Percentiles rank a stretch among this genome's conserved stretches.
phyloP scores from a whole-genome alignment of 2,113 vertebrate species.

The Dicentrarchus labrax region DNA sequence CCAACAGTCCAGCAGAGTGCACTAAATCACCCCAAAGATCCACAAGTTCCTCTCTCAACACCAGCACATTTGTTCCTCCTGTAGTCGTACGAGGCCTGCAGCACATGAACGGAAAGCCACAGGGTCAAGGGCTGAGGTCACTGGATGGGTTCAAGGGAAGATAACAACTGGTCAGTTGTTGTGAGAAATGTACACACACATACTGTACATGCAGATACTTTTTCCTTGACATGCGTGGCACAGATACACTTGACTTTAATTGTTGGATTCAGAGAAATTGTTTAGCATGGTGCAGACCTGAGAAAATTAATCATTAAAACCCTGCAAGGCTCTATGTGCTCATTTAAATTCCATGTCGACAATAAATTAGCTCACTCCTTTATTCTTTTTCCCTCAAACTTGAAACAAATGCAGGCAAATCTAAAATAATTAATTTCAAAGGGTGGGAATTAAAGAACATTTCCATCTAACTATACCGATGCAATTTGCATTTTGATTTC shows the following conservation, averaged over 20 bases:
- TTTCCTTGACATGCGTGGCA: conserved; percentile 27
- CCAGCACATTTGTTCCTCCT: conserved; percentile 21
- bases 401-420: conserved; percentile 76
- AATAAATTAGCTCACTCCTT: conserved; percentile 64
- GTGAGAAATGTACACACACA: conserved; percentile 21
- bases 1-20: conserved; percentile 26
- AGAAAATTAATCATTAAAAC: conserved; percentile 76
- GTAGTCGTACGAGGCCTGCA: conserved; percentile 1
- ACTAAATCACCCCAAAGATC: conserved; percentile 44
- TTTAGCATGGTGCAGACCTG: conserved; percentile 54
- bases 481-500: conserved; percentile 82
- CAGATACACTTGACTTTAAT: conserved; percentile 43
- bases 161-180: conserved; percentile 47
- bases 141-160: conserved; percentile 49
- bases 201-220: neutral
- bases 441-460: conserved; percentile 66
- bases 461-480: conserved; percentile 56
- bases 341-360: conserved; percentile 67
- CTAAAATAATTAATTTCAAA: conserved; percentile 79
- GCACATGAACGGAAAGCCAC: conserved; percentile 44
- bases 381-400: conserved; percentile 63
- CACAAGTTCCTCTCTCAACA: conserved; percentile 33
- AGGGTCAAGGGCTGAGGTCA: conserved; percentile 46
- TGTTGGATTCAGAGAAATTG: conserved; percentile 51
- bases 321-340: conserved; percentile 69